Evolutionary conservation across 2,113 vertebrate genomes (phyloP), one percentile per base, ranked within the genome.

Genomic region (Tauraco erythrolophus): DNA sequence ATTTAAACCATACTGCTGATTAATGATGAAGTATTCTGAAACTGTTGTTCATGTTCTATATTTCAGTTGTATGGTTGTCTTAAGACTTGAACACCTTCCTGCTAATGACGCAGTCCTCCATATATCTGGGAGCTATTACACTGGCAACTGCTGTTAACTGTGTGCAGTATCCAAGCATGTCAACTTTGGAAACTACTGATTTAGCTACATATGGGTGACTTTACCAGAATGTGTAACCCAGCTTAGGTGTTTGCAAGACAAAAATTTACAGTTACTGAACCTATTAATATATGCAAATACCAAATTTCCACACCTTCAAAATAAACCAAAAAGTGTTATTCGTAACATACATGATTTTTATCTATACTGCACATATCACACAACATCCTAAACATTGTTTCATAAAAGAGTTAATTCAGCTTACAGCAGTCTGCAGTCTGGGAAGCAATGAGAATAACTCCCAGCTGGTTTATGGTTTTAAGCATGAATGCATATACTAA

Each of bases 361-460:
- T 39, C 94, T 94, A 23, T 30, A 18, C 48, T 81, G 28, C 30
- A 46, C 1, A 2, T 69, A 35, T 53, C 60, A 76, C 4, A 0
- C 65, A 76, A 61, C 21, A 87, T 45, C 39, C 65, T 79, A 60
- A 89, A 69, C 31, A 15, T 81, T 87, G 48, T 84, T 88, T 93
- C 68, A 57, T 21, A 71, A 54, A 48, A 51, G n/a, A 80, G 22
- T 93, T 93, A 93, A 77, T 94, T 91, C 95, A 81, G 89, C 72
- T 97, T 97, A 95, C 87, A 82, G 66, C 82, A 46, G 11, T 77
- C 91, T 79, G 61, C 65, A 92, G 35, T 82, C 78, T 85, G 5
- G 96, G 97, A 97, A 97, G 92, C 58, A 84, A 88, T 68, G 82
- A 94, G 70, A 92, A 88, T 93, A 85, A 93, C 51, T 80, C 72